Base-by-base conservation (phyloP, 2,888 invertebrate species). In the Tolmerus cingulatus region DNA sequence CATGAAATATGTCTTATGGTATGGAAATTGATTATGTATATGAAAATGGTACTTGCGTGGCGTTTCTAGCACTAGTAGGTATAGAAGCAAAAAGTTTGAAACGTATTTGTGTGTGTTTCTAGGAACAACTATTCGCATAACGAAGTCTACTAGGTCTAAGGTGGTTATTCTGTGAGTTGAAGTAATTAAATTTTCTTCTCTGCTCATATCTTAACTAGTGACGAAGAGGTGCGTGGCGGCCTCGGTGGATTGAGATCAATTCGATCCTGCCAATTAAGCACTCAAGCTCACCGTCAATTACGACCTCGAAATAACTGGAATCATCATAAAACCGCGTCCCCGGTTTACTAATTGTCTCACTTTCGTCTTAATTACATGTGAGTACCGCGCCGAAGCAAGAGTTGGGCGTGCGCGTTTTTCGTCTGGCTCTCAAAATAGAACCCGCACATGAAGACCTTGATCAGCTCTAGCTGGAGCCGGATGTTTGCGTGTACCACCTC, bases 401-500 rank as follows among this genome's bases (percentile, higher is more conserved):
- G 78, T 78, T 78, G 78, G 43, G 43, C 43, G 37, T 76, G 34
- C 43, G 34, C 43, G 43, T 78, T 78, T 40, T 43, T 78, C 46
- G 78, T 43, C 43, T 78, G 43, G 78, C 78, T 37, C 78, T 78
- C 46, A 78, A 78, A 78, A 78, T 78, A 78, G 78, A 78, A 78
- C 78, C 78, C 43, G 78, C 78, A 78, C 78, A 37, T 23, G 43
- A 43, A 78, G 78, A 78, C 78, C 78, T 78, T 78, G 78, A 78
- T 78, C 78, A 78, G 23, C 43, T 78, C 8, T 12, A 9, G 27
- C 27, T 66, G 78, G 43, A 78, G 78, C 40, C 78, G 78, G 78
- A 78, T 78, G 78, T 78, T 78, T 78, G 78, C 78, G 43, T 78
- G 78, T 78, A 78, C 19, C 78, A 78, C 78, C 78, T 43, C 78